Base-by-base conservation (phyloP, 1,140 invertebrate genomes). In the Antheraea mylitta region DNA sequence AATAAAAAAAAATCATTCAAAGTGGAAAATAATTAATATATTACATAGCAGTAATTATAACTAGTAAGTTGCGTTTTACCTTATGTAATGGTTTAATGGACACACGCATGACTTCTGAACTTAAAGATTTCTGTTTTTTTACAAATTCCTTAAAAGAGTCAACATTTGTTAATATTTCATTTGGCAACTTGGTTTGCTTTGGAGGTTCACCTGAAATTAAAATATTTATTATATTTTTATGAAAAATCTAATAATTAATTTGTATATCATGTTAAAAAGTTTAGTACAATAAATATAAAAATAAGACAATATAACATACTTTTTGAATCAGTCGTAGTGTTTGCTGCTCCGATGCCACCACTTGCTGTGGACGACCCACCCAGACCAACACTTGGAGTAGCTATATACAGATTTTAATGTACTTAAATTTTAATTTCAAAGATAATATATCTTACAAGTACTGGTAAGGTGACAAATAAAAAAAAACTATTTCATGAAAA, bases 81-180 rank as follows among this genome's bases (percentile, higher is more conserved):
- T 96, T 95, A 70, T 94, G 93, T 70, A 96, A 87, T 1, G 95
- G 94, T 79, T 96, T 95, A 13, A 94, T 94, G 4, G 95, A 96
- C 53, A 95, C 93, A 64, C 97, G 92, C 67, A 96, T 95, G 65
- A 98, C 96, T 76, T 97, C 96, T 0, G 97, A 97, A 73, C 96
- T 96, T 9, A 96, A 91, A 0, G 93, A 92, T 87, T 98, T 98
- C 83, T 98, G 96, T 66, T 95, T 94, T 92, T 97, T 97, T 0
- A 98, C 96, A 91, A 96, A 96, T 67, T 95, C 95, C 79, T 97
- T 98, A 73, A 93, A 94, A 30, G 92, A 82, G 69, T 94, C 93
- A 62, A 94, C 92, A 0, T 92, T 91, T 19, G 92, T 91, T 4
- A 86, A 84, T 53, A 97, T 94, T 91, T 97, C 95, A 80, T 96